These are phyloP conservation scores for Coenobita brevimanus DNA, from an alignment of 1,140 invertebrate genomes.

Conservation along the genomic window DNA sequence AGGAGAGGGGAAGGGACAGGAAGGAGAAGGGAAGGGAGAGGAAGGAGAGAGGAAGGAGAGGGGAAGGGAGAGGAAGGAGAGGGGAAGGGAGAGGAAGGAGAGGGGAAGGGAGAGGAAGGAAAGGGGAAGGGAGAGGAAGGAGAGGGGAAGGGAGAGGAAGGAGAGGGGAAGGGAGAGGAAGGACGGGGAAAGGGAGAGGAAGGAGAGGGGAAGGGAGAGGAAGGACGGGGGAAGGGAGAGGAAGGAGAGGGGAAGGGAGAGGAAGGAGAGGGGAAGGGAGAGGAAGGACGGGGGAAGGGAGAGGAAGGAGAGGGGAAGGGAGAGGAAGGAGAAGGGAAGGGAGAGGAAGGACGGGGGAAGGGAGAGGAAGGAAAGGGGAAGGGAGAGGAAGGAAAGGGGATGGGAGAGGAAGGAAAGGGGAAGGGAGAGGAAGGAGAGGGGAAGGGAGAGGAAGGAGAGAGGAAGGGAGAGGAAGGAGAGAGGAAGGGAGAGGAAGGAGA, in stretches of 20 bases:
- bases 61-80: not conserved
- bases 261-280: not conserved
- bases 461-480: no score
- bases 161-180: not conserved
- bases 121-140: no score
- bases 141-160: not conserved
- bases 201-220: constrained; percentile 2
- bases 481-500: no score
- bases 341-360: not conserved
- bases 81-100: not conserved
- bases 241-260: not conserved
- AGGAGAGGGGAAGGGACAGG: not conserved
- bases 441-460: no score
- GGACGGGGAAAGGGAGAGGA: no score
- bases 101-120: not conserved
- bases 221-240: not conserved
- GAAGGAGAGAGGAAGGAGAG: not conserved
- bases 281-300: not conserved
- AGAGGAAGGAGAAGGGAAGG: not conserved
- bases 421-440: not conserved
- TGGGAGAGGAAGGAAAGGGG: not conserved
- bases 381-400: not conserved
- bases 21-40: not conserved
- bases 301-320: not conserved
- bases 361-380: not conserved